These are phyloP conservation scores for Misgurnus anguillicaudatus DNA, from an alignment of 2,113 vertebrate genomes.

Conservation along the genomic window DNA sequence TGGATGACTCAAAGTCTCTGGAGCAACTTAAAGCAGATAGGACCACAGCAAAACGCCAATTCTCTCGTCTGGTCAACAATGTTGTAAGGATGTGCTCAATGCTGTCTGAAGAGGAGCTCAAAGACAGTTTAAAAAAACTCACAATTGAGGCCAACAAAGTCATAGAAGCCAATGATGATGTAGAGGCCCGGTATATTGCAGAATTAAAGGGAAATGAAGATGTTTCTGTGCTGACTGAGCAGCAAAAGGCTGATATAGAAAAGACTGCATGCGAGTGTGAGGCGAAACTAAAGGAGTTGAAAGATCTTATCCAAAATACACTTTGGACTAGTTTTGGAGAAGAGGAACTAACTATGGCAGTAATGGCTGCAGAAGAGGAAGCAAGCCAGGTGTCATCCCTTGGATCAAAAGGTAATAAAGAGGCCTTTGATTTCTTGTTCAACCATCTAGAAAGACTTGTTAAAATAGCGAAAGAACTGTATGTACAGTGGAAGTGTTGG, in stretches of 20 bases:
- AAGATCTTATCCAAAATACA: constrained; percentile 6
- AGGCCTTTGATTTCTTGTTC: constrained; percentile 2
- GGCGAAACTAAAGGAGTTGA: constrained; percentile 29
- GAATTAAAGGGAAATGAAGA: constrained; percentile 9
- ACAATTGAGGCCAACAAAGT: neutral
- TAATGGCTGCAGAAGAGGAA: too few species aligned
- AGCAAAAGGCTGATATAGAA: constrained; percentile 23
- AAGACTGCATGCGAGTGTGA: constrained; percentile 2
- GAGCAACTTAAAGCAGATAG: constrained; percentile 42
- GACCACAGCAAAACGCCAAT: constrained; percentile 15
- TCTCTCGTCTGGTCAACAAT: constrained; percentile 30
- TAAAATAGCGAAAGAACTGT: neutral
- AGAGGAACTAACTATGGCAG: too few species aligned
- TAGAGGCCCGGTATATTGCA: constrained; percentile 26
- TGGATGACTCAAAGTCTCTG: too few species aligned
- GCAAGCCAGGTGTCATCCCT: neutral
- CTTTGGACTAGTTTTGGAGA: too few species aligned
- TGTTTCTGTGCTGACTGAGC: constrained; percentile 18
- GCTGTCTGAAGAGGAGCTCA: constrained; percentile 32
- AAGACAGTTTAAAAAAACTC: constrained; percentile 36
- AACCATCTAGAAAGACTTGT: neutral
- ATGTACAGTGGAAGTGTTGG: neutral
- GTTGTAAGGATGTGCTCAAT: constrained; percentile 11
- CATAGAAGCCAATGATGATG: constrained; percentile 1
- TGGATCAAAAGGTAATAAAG: neutral